A percentile compares a stretch with the other conserved stretches of the same genome.
phyloP scores from a whole-genome alignment of 2,113 vertebrate species.

The Chiloscyllium plagiosum region DNA sequence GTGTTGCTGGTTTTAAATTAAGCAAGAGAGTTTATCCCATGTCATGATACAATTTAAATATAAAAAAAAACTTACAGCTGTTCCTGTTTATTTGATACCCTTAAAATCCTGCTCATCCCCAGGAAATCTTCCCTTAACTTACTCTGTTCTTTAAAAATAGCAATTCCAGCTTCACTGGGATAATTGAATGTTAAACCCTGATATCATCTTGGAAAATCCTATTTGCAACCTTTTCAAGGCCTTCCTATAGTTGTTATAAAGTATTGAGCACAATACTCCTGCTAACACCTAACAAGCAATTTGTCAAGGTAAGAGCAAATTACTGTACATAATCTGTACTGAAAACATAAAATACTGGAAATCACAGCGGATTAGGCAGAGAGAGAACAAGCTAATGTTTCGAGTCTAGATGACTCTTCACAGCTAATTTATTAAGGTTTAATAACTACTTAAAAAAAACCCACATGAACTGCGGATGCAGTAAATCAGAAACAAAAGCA shows the following conservation, averaged over 20 bases:
- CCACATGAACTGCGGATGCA: too few relatives aligned
- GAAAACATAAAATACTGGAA: too few relatives aligned
- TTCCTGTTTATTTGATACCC: background rate
- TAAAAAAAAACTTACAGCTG: background rate
- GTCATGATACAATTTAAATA: too few relatives aligned
- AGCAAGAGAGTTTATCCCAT: too few relatives aligned
- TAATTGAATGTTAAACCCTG: background rate
- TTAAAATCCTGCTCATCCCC: background rate
- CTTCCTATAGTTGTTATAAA: background rate
- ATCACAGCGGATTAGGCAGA: background rate
- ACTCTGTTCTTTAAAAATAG: background rate
- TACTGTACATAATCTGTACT: too few relatives aligned
- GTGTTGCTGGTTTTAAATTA: too few relatives aligned
- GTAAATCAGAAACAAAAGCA: too few relatives aligned
- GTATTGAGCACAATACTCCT: background rate
- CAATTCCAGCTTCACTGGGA: background rate
- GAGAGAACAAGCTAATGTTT: background rate
- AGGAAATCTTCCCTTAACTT: background rate
- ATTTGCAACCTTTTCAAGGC: background rate
- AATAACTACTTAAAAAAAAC: too few relatives aligned
- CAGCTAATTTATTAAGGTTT: too few relatives aligned
- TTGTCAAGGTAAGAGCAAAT: background rate
- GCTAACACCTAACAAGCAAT: background rate
- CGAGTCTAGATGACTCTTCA: too few relatives aligned
- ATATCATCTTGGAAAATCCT: background rate